phyloP scores from a whole-genome alignment of 1,140 invertebrate species.

The Medauroidea extradentata region DNA sequence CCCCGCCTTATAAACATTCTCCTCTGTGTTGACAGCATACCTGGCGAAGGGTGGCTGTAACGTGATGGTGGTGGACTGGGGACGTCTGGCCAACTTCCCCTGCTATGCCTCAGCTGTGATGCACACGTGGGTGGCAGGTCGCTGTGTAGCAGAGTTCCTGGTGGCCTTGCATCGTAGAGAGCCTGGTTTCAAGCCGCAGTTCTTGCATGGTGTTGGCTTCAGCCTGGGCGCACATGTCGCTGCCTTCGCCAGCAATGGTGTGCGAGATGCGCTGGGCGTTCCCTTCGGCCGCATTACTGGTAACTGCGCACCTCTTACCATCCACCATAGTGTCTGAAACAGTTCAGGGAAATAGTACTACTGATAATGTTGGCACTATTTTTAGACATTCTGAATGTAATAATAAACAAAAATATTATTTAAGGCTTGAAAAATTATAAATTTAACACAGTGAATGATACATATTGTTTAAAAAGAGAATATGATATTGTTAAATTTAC shows the following conservation, averaged over 20 bases:
- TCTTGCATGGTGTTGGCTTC: slow-evolving; percentile 67
- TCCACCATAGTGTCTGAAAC: too few relatives aligned
- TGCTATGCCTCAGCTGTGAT: slow-evolving; percentile 48
- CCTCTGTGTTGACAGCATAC: slow-evolving; percentile 25
- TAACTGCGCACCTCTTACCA: too few relatives aligned
- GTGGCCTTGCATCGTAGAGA: slow-evolving; percentile 39
- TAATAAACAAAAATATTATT: too few relatives aligned
- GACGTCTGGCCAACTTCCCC: slow-evolving; percentile 40
- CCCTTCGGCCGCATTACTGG: slow-evolving; percentile 38
- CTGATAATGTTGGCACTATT: too few relatives aligned
- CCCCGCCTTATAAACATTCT: too few relatives aligned
- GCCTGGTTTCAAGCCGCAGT: slow-evolving; percentile 55
- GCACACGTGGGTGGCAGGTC: slow-evolving; percentile 47
- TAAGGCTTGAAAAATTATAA: too few relatives aligned
- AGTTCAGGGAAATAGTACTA: too few relatives aligned
- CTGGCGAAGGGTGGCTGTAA: slow-evolving; percentile 39
- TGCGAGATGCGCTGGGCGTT: slow-evolving; percentile 27
- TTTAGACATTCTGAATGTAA: too few relatives aligned
- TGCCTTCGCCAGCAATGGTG: slow-evolving; percentile 50
- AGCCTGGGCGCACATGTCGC: slow-evolving; percentile 65
- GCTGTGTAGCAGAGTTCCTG: slow-evolving; percentile 44
- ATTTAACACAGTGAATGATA: too few relatives aligned
- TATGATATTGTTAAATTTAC: too few relatives aligned
- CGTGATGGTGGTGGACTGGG: slow-evolving; percentile 51
- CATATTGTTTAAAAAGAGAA: too few relatives aligned